Evolutionary conservation across 1,140 invertebrate species (phyloP), one percentile per base, ranked within the genome.

Genomic region (Zophobas atratus): DNA sequence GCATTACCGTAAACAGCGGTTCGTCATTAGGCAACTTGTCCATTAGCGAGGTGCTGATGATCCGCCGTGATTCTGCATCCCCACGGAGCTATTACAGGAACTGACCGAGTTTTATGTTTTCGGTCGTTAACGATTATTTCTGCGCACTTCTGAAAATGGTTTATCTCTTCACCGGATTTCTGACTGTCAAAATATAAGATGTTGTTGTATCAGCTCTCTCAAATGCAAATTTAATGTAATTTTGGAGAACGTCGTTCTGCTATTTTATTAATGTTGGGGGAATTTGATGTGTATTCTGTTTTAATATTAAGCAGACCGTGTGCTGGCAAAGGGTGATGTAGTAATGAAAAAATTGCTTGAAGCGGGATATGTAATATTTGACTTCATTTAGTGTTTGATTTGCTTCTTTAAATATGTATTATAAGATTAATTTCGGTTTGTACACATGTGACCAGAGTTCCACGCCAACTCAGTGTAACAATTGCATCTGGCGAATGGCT

Each of bases 11-110:
- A 83, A 83, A 83, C 82, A 83, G 79, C 79, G 78, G 70, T 81
- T 77, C 78, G 81, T 83, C 82, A 83, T 83, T 83, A 83, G 77
- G 77, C 77, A 81, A 83, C 79, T 83, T 83, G 82, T 83, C 82
- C 79, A 82, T 83, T 83, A 83, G 79, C 72, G 75, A 75, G 79
- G 78, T 73, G 82, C 73, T 78, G 82, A 83, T 83, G 79, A 77
- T 79, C 76, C 77, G 70, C 75, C 77, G 71, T 79, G 77, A 81
- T 78, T 81, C 76, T 57, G 39, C 77, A 73, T 81, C 77, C 80
- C 81, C 60, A 32, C 48, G 76, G 81, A 81, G 73, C 81, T 75
- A 72, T 79, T 77, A 73, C 77, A 72, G 80, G 80, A 81, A 80
- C 80, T 77, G 55, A 74, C 71, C 56, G 75, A 79, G 79, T 80